Evolutionary conservation across 2,113 vertebrate genomes (phyloP), one percentile per base, ranked within the genome.

Genomic region (Pontoporia blainvillei): DNA sequence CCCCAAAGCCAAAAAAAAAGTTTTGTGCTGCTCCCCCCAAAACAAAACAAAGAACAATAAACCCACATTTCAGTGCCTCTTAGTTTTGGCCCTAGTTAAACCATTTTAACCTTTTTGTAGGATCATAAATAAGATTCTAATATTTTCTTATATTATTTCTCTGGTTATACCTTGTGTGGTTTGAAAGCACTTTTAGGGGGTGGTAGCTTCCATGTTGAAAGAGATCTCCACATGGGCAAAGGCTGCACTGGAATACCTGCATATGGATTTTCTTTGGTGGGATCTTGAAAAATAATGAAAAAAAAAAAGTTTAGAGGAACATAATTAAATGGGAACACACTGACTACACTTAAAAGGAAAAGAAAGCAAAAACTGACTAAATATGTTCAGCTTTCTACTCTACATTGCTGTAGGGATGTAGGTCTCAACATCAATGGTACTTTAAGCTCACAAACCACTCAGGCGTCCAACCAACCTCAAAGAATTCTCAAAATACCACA

Each of bases 241-340:
- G 99, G 98, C 59, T 99, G 98, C 2, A 98, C 97, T 97, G 99
- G 98, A 54, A 99, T 98, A 93, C 99, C 99, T 98, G 99, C 99
- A 92, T 99, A 99, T 6, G 98, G 98, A 97, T 99, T 99, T 94
- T 99, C 99, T 96, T 99, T 99, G 86, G 96, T 84, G 79, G 98
- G 98, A 88, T 99, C 99, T 99, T 95, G 76, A 97, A 95, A 92
- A 97, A 34, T 9, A 93, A 90, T 14, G 67, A 29, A 52, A 1
- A 88, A 96, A 88, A 96, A 11, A 69, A 90, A 46, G 34, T 39
- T 96, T 57, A 96, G 49, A 94, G 14, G 13, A 84, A 72, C 23
- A 49, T 9, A 72, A 46, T 29, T 86, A 73, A 44, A 84, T 83
- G 66, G 36, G 67, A 96, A 82, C 46, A 75, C 25, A 75, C 34